Evolutionary conservation across 2,113 vertebrate species (phyloP), one percentile per base, ranked within the genome.

Genomic region (Syrmaticus mikado): DNA sequence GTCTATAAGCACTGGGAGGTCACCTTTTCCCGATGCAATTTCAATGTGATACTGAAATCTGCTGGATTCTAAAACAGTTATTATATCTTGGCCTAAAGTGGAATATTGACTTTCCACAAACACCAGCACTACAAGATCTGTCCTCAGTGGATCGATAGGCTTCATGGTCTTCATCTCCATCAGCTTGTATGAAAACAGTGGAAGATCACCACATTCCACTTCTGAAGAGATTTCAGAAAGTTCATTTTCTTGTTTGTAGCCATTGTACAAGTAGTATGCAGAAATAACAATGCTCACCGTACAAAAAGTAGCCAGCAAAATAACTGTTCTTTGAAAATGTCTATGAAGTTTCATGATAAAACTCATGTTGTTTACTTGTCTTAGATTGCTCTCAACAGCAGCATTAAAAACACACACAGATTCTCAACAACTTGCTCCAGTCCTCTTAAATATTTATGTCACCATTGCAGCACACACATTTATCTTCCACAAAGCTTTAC

Each of bases 81-180:
- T 89, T 64, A 98, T 98, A 60, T 98, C 98, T 94, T 98, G 98
- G 55, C 98, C 98, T 68, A 98, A 96, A 0, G 97, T 60, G 21
- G 98, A 98, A 70, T 98, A 98, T 68, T 98, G 98, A 90, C 98
- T 98, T 81, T 98, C 98, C 95, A 98, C 98, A 96, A 98, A 98
- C 65, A 98, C 98, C 72, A 98, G 97, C 60, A 98, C 97, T 10
- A 97, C 91, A 27, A 98, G 96, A 19, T 98, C 98, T 55, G 97
- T 98, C 88, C 95, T 97, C 13, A 93, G 65, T 18, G 96, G 92
- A 57, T 97, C 97, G 13, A 94, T 1, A 24, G 97, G 70, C 92
- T 95, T 97, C 48, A 27, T 4, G 19, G 81, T 92, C 96, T 97
- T 98, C 94, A 92, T 89, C 55, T 97, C 97, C 93, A 92, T 57